These are phyloP conservation scores for Leptinotarsa texana DNA, from an alignment of 1,140 invertebrate species.

Conservation along the genomic window DNA sequence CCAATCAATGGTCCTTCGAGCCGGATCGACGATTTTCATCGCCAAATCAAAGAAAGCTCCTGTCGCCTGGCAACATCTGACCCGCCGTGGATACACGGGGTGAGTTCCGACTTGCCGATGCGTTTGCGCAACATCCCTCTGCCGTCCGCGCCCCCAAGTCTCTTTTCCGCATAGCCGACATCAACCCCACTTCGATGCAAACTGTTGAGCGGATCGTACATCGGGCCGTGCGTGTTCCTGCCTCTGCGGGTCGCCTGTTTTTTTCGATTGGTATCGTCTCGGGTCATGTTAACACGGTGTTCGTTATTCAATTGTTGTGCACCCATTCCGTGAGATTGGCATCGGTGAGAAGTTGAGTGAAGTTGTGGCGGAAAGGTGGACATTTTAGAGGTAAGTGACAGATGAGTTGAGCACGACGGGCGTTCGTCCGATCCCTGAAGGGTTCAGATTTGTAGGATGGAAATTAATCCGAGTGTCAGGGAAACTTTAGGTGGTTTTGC, in stretches of 20 bases:
- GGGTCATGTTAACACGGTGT: slow-evolving; percentile 44
- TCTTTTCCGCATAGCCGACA: slow-evolving; percentile 39
- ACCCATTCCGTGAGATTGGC: slow-evolving; percentile 34
- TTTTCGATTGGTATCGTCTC: slow-evolving; percentile 16
- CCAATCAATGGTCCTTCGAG: neutral
- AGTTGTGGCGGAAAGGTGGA: slow-evolving; percentile 10
- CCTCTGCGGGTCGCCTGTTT: slow-evolving; percentile 4
- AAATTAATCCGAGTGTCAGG: neutral
- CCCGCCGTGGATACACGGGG: slow-evolving; percentile 35
- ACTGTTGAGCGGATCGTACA: slow-evolving; percentile 43
- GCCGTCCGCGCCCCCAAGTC: slow-evolving; percentile 49
- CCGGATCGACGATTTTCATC: neutral
- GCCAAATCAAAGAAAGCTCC: neutral
- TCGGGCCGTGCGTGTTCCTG: slow-evolving; percentile 19
- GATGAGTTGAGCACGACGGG: neutral
- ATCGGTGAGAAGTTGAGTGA: slow-evolving; percentile 28
- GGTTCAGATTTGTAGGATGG: neutral
- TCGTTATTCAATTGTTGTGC: slow-evolving; percentile 43
- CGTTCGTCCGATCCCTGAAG: neutral
- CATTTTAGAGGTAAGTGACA: slow-evolving; percentile 6
- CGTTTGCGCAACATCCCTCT: slow-evolving; percentile 48
- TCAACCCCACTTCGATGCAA: slow-evolving; percentile 52
- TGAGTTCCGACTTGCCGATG: slow-evolving; percentile 36
- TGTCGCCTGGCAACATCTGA: slow-evolving; percentile 7
- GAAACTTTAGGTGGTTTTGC: too few species aligned